Percentiles rank a stretch among this genome's conserved stretches.
phyloP scores from a whole-genome alignment of 2,797 vertebrate species.

The Psittacula derbiana region DNA sequence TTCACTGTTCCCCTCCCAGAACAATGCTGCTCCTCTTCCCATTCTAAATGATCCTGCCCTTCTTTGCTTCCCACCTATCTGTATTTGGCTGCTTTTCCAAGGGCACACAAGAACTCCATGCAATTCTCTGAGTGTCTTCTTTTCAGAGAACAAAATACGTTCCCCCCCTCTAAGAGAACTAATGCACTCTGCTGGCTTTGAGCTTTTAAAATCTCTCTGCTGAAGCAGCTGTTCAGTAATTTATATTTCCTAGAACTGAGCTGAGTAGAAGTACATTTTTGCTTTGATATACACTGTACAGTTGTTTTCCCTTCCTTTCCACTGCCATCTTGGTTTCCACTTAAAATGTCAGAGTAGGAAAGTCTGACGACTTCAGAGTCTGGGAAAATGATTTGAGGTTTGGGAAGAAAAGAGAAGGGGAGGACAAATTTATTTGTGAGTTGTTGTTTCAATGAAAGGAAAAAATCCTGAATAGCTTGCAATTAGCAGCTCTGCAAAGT shows the following conservation, averaged over 20 bases:
- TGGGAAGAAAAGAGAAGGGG: neutral
- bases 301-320: neutral
- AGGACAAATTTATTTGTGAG: neutral
- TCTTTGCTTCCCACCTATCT: neutral
- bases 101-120: neutral
- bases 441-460: neutral
- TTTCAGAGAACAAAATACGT: neutral
- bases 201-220: neutral
- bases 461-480: constrained; percentile 38
- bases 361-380: constrained; percentile 13
- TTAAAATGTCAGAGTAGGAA: constrained; percentile 19
- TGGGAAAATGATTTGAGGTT: constrained; percentile 3
- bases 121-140: neutral
- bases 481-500: constrained; percentile 53
- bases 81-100: constrained; percentile 21
- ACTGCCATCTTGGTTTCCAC: constrained; percentile 25
- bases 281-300: neutral
- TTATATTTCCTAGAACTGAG: constrained; percentile 54
- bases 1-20: neutral
- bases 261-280: neutral
- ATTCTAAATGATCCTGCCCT: neutral
- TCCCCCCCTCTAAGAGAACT: neutral
- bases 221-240: constrained; percentile 44
- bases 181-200: neutral
- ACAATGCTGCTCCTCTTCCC: neutral